A percentile compares a stretch with the other conserved stretches of the same genome.
Conservation (phyloP, 2,113 vertebrate genomes). For the Odocoileus virginianus region DNA sequence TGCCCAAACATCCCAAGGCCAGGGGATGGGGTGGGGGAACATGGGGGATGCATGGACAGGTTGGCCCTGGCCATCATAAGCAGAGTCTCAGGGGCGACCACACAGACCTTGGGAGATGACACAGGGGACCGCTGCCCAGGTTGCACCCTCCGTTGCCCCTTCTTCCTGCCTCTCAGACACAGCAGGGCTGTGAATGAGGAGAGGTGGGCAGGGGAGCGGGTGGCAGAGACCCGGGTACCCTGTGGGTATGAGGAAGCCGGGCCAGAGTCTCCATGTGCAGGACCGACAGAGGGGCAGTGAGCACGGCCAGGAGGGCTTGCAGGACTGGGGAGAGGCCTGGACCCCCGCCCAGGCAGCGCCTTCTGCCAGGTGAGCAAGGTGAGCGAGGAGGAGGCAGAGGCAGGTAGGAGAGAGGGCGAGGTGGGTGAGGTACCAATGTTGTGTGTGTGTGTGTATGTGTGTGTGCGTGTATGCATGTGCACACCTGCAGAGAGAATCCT, state of each 20-base stretch:
- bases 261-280: background rate
- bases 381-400: background rate
- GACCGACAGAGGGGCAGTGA: background rate
- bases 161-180: background rate
- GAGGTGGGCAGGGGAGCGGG: background rate
- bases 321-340: background rate
- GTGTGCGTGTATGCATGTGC: fast-evolving
- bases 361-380: background rate
- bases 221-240: background rate
- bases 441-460: too few relatives aligned
- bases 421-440: background rate
- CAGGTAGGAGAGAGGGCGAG: background rate
- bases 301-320: too few relatives aligned
- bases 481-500: background rate
- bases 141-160: background rate
- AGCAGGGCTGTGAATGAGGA: background rate
- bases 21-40: fast-evolving
- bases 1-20: background rate
- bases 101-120: background rate
- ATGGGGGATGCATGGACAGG: background rate
- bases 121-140: background rate
- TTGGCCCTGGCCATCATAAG: background rate
- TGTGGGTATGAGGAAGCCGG: fast-evolving
- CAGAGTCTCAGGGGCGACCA: fast-evolving
- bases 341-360: background rate